Evolutionary conservation across 92 coral and sea anemone genomes (phyloP).

Genomic region (Anthopleura xanthogrammica): DNA sequence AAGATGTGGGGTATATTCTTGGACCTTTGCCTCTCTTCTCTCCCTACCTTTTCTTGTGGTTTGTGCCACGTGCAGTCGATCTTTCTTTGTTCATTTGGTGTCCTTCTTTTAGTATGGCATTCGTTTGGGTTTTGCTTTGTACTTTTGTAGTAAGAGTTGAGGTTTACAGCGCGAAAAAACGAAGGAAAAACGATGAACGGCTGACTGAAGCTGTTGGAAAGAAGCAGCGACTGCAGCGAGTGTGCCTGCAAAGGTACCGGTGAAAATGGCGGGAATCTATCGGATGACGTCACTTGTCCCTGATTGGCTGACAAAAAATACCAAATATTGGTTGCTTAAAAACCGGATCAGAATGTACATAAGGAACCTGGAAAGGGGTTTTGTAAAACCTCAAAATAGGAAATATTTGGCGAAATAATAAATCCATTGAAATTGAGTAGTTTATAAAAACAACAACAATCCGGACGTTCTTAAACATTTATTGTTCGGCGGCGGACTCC

Average conservation of each 20-base stretch:
- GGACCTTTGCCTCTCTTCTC: background rate
- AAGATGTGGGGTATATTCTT: background rate
- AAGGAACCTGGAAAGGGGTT: background rate
- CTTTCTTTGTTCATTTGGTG: background rate
- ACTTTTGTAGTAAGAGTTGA: background rate
- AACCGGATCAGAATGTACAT: background rate
- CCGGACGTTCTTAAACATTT: too few relatives aligned
- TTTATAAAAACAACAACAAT: too few relatives aligned
- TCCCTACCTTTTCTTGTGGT: background rate
- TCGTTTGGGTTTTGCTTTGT: background rate
- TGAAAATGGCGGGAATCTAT: background rate
- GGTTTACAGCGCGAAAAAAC: background rate
- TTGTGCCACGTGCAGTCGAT: background rate
- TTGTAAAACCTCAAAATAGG: background rate
- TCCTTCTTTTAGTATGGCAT: background rate
- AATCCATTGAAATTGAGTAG: too few relatives aligned
- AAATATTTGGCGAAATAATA: too few relatives aligned
- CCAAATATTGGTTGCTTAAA: background rate
- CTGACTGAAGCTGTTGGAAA: background rate
- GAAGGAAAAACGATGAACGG: background rate
- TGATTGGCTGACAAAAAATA: background rate
- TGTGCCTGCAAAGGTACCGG: background rate
- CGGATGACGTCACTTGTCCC: background rate
- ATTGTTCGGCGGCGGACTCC: too few relatives aligned
- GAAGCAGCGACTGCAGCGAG: background rate